A percentile compares a stretch with the other conserved stretches of the same genome.
Evolutionary conservation across 1,140 invertebrate species (phyloP).

Genomic region (Cherax quadricarinatus): DNA sequence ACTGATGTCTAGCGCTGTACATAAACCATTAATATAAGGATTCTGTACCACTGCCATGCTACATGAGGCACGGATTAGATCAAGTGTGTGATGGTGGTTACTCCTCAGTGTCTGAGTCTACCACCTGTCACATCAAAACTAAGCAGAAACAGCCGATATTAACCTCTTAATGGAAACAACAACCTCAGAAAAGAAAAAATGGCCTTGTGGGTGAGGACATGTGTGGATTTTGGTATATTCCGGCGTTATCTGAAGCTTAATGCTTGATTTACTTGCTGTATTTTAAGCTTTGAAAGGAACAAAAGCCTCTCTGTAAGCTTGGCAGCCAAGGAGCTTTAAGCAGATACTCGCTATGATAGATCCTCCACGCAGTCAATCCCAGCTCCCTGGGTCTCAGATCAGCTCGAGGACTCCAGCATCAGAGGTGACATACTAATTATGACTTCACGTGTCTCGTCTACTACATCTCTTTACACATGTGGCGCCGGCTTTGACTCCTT

Average conservation of each 20-base stretch:
- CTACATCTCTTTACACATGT: background rate
- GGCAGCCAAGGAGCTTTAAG: background rate
- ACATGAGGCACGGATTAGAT: conserved; percentile 61
- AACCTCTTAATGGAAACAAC: background rate
- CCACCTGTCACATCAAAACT: conserved; percentile 31
- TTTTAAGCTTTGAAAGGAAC: conserved; percentile 9
- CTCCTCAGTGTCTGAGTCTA: conserved; percentile 12
- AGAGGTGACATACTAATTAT: conserved; percentile 9
- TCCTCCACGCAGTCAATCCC: background rate
- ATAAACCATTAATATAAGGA: conserved; percentile 63
- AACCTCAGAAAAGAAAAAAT: background rate
- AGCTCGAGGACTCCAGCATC: background rate
- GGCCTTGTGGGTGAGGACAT: background rate
- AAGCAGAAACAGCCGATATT: background rate
- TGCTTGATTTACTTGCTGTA: background rate
- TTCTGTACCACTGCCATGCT: conserved; percentile 69
- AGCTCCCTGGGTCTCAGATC: background rate
- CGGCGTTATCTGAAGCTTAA: background rate
- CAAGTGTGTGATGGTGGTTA: conserved; percentile 55
- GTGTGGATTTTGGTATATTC: background rate
- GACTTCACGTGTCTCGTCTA: conserved; percentile 4
- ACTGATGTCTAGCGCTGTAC: conserved; percentile 69
- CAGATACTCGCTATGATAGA: background rate
- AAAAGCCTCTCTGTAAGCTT: background rate
- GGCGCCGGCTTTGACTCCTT: conserved; percentile 34